Evolutionary conservation across 2,797 vertebrate genomes (phyloP).

Genomic region (Taenioides sp.): DNA sequence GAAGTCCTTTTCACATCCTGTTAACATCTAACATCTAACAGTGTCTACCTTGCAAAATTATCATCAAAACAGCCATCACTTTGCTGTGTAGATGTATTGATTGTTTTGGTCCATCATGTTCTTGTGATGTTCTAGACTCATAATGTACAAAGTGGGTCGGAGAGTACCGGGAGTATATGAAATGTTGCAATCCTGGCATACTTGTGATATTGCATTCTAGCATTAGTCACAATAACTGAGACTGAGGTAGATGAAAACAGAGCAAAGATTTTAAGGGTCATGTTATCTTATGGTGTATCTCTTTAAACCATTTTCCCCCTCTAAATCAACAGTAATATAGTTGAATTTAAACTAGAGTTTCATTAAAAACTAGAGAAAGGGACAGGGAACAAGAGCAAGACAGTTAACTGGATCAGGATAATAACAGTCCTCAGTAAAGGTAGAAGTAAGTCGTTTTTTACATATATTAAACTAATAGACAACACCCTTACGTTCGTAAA

Average conservation of each 20-base stretch:
- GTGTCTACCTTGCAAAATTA: background rate
- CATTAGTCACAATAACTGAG: constrained; percentile 5
- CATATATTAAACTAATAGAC: too few relatives aligned
- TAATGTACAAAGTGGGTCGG: constrained; percentile 22
- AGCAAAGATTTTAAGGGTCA: background rate
- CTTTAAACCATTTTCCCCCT: background rate
- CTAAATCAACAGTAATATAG: too few relatives aligned
- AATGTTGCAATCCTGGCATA: constrained; percentile 11
- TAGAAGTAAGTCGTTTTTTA: too few relatives aligned
- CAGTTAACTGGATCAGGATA: too few relatives aligned
- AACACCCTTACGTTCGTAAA: too few relatives aligned
- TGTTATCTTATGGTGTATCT: background rate
- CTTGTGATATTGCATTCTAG: constrained; percentile 4
- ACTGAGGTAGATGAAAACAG: background rate
- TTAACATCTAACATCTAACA: background rate
- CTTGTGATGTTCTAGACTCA: background rate
- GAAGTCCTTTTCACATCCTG: constrained; percentile 3
- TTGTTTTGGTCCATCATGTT: background rate
- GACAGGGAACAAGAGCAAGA: too few relatives aligned
- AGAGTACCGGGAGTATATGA: background rate
- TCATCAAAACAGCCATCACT: background rate
- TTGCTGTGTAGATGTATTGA: background rate
- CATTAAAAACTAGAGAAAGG: too few relatives aligned
- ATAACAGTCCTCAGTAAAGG: too few relatives aligned
- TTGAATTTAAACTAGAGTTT: too few relatives aligned